Evolutionary conservation across 2,113 vertebrate genomes (phyloP).

Genomic region (Acanthochromis polyacanthus): DNA sequence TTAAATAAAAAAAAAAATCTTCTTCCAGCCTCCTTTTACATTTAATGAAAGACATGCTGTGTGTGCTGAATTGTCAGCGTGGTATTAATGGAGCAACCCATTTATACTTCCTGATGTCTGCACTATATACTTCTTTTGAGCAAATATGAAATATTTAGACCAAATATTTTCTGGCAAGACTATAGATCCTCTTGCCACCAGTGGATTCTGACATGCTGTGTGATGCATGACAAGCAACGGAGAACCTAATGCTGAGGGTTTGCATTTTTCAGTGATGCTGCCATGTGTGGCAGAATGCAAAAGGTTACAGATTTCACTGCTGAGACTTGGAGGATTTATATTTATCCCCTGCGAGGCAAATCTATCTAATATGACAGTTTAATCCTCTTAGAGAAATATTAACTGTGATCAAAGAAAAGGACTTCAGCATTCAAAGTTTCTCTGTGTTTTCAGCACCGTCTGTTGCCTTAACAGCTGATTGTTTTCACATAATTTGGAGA

Average conservation of each 20-base stretch:
- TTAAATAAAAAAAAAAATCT: not conserved
- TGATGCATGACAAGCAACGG: slow-evolving; percentile 41
- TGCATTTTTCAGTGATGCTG: slow-evolving; percentile 48
- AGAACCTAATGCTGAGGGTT: slow-evolving; percentile 45
- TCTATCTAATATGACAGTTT: slow-evolving; percentile 76
- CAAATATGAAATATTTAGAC: slow-evolving; percentile 27
- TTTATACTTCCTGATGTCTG: not conserved
- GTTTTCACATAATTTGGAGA: slow-evolving; percentile 1
- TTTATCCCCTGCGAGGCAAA: slow-evolving; percentile 68
- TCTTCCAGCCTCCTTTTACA: not conserved
- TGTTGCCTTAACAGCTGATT: slow-evolving; percentile 36
- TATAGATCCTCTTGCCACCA: slow-evolving; percentile 10
- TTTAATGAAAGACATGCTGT: slow-evolving; percentile 10
- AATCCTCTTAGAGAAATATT: slow-evolving; percentile 74
- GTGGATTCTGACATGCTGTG: slow-evolving; percentile 34
- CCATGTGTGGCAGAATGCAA: slow-evolving; percentile 48
- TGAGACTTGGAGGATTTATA: slow-evolving; percentile 68
- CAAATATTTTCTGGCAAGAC: slow-evolving; percentile 15
- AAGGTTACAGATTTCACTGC: slow-evolving; percentile 64
- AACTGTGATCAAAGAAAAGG: slow-evolving; percentile 73
- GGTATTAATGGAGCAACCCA: not conserved
- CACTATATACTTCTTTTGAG: not conserved
- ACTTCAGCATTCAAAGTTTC: slow-evolving; percentile 55
- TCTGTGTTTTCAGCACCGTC: slow-evolving; percentile 28
- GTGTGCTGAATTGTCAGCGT: not conserved